Conservation (phyloP, 1,140 invertebrate species). For the Batillaria attramentaria region DNA sequence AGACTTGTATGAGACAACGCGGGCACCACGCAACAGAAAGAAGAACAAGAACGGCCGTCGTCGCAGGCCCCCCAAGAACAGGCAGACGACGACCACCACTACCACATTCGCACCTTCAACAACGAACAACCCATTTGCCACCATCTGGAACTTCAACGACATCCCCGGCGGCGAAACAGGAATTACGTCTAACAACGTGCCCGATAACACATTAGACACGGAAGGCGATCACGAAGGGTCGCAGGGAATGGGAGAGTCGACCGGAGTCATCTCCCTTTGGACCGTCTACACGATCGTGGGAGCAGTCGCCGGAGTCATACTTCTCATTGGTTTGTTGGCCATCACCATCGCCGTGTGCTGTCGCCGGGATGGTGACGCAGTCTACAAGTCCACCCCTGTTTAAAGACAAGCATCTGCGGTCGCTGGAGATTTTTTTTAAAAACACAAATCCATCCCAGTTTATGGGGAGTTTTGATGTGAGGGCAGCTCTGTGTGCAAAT, state of each 20-base stretch:
- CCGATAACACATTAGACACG: background rate
- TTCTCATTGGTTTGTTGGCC: constrained; percentile 57
- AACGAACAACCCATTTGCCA: constrained; percentile 3
- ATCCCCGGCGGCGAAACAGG: constrained; percentile 11
- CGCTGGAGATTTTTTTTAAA: too few species aligned
- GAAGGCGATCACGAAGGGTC: background rate
- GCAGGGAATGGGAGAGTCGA: background rate
- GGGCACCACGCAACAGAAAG: constrained; percentile 5
- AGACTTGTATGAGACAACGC: constrained; percentile 29
- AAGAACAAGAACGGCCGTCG: constrained; percentile 25
- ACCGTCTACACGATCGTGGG: constrained; percentile 63
- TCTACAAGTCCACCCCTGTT: constrained; percentile 58
- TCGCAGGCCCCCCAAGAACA: constrained; percentile 25
- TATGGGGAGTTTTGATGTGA: too few species aligned
- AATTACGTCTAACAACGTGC: too few species aligned
- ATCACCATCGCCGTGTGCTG: constrained; percentile 59
- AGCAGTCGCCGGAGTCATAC: constrained; percentile 56
- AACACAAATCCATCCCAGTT: too few species aligned
- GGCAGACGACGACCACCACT: background rate
- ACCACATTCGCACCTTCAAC: constrained; percentile 8
- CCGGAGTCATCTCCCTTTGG: constrained; percentile 48
- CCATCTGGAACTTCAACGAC: constrained; percentile 36
- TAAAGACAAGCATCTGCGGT: too few species aligned
- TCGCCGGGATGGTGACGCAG: constrained; percentile 38
- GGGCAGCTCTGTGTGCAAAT: too few species aligned